These are phyloP conservation scores for Alentia gelatinosa DNA, from an alignment of 2,888 invertebrate species.

Conservation along the genomic window DNA sequence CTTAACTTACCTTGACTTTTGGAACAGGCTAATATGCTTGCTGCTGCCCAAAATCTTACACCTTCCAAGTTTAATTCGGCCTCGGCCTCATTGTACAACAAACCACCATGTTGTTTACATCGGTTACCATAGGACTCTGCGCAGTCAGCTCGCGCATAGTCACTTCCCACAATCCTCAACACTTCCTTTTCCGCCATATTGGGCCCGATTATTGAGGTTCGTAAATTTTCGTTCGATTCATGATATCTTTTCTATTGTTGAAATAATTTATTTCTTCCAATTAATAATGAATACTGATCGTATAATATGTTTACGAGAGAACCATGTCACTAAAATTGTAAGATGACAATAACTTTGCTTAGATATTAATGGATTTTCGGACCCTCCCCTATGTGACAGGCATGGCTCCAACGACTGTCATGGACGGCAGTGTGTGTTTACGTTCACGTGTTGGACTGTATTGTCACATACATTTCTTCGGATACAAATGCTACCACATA, in stretches of 20 bases:
- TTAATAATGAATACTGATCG: too few relatives aligned
- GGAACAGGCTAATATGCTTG: too few relatives aligned
- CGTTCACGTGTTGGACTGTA: not conserved
- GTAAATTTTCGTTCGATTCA: too few relatives aligned
- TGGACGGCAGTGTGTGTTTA: slow-evolving; percentile 9
- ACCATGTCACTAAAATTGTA: not conserved
- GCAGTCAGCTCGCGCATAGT: not conserved
- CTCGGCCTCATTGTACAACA: too few relatives aligned
- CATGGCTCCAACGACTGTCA: not conserved
- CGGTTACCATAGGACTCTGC: slow-evolving; percentile 18
- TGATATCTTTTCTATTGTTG: too few relatives aligned
- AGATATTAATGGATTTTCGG: not conserved
- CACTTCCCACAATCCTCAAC: slow-evolving; percentile 13
- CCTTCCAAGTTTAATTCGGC: too few relatives aligned
- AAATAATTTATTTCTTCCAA: too few relatives aligned
- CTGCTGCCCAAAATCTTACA: too few relatives aligned
- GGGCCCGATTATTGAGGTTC: not conserved
- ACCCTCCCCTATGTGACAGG: not conserved
- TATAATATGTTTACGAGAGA: too few relatives aligned
- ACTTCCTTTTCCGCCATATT: slow-evolving; percentile 55
- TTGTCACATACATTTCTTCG: not conserved
- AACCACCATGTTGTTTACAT: slow-evolving; percentile 49
- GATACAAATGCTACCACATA: not conserved
- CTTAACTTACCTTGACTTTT: too few relatives aligned
- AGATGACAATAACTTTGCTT: not conserved